Evolutionary conservation across 2,113 vertebrate genomes (phyloP), one percentile per base, ranked within the genome.

Genomic region (Fulmarus glacialis): DNA sequence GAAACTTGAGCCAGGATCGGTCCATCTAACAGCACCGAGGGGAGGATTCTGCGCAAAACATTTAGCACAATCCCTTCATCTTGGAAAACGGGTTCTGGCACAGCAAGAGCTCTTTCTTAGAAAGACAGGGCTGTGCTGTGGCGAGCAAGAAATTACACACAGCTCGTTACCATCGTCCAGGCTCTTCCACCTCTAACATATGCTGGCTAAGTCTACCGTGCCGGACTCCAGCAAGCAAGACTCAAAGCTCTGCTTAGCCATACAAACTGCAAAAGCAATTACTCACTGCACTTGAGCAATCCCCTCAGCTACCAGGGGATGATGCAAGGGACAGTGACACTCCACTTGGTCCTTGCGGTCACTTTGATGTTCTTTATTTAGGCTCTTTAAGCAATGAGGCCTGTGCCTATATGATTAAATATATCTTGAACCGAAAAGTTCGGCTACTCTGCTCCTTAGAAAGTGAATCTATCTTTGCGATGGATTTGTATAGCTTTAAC

Each of bases 161-260:
- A 34, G 74, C 45, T 75, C 4, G 1, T n/a, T 19, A 23, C 11
- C 23, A 8, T 43, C 2, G 2, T 38, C 38, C 26, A 5, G 72
- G 59, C 8, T 67, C 5, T 6, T 15, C 43, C 26, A 36, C n/a
- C 56, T 58, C 22, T 8, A 18, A 13, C 1, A 1, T 2, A 6
- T 1, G 2, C 2, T 12, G 45, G 36, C 55, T 40, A 10, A 1
- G 1, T 21, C 23, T 19, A 38, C 45, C 5, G 2, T 2, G 9
- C 22, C 4, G 1, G 63, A 45, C 15, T 48, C 27, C 48, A 26
- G 5, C 12, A 6, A 8, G 4, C 27, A 36, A 5, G 30, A 19
- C 11, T 47, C 56, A 34, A 60, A 70, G 55, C 42, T 81, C 77
- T 87, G 42, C 79, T 92, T 5, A 27, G 30, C 55, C 36, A 3